A percentile compares a stretch with the other conserved stretches of the same genome.
phyloP scores from a whole-genome alignment of 2,797 vertebrate species.

The Anniella stebbinsi region DNA sequence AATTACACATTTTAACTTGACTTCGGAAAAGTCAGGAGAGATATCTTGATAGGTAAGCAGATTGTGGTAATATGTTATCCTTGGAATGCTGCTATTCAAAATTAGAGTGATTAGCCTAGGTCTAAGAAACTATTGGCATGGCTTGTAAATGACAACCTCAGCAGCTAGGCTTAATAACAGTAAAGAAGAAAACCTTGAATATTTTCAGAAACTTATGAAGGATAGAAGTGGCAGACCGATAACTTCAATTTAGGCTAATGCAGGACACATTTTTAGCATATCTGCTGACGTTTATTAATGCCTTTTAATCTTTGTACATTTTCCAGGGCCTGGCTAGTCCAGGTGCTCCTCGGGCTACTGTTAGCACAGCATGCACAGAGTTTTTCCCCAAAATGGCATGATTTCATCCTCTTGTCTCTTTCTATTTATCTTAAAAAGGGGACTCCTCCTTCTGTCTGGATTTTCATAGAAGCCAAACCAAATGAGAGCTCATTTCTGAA shows the following conservation, averaged over 20 bases:
- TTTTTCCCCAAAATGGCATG: neutral
- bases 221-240: neutral
- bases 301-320: conserved; percentile 33
- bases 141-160: neutral
- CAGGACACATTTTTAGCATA: conserved; percentile 21
- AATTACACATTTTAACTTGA: conserved; percentile 1
- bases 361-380: neutral
- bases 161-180: neutral
- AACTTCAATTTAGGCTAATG: neutral
- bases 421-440: conserved; percentile 45
- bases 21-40: neutral
- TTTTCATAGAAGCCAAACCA: conserved; percentile 36
- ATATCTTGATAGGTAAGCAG: neutral
- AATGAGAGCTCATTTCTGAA: conserved; percentile 38
- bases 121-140: neutral
- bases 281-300: conserved; percentile 3
- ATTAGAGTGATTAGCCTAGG: neutral
- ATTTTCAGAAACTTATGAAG: neutral
- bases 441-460: neutral
- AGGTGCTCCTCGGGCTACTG: neutral
- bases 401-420: conserved; percentile 2
- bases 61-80: neutral
- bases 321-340: neutral
- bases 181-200: neutral
- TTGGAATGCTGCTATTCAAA: neutral